These are phyloP conservation scores for Seriola quinqueradiata DNA, from an alignment of 2,113 vertebrate species.

Conservation along the genomic window DNA sequence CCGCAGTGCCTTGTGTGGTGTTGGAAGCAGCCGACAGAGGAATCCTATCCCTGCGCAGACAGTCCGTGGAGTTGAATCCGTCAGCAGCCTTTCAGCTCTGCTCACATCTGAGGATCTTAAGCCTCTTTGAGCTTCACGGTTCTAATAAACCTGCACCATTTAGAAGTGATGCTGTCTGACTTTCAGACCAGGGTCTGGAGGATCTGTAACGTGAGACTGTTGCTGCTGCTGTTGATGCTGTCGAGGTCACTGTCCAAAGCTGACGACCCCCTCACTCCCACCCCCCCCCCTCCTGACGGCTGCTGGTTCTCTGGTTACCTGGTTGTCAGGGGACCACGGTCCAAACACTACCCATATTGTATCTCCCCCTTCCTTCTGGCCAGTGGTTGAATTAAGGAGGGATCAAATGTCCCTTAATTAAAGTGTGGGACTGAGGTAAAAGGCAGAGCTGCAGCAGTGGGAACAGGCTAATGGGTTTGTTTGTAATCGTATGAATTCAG, in stretches of 20 bases:
- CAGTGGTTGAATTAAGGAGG: conserved; percentile 57
- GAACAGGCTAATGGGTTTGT: background rate
- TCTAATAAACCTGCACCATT: background rate
- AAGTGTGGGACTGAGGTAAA: conserved; percentile 58
- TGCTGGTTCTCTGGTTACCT: conserved; percentile 75
- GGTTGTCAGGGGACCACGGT: conserved; percentile 33
- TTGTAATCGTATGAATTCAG: background rate
- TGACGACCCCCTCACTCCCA: background rate
- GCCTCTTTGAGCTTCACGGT: conserved; percentile 11
- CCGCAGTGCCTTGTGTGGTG: too few species aligned
- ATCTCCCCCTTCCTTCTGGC: background rate
- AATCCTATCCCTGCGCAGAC: background rate
- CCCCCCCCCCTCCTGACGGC: background rate
- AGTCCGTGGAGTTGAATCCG: background rate
- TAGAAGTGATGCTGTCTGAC: background rate
- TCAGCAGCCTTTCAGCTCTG: background rate
- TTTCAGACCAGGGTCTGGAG: background rate
- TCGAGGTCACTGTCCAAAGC: conserved; percentile 17
- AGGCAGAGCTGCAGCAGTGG: conserved; percentile 25
- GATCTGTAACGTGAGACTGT: conserved; percentile 13
- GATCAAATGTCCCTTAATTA: conserved; percentile 73
- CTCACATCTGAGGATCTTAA: background rate
- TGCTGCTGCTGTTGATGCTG: conserved; percentile 1
- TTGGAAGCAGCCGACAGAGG: background rate
- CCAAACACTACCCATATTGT: conserved; percentile 78